These are phyloP conservation scores for Macaria liturata DNA, from an alignment of 2,888 invertebrate genomes.

Conservation along the genomic window DNA sequence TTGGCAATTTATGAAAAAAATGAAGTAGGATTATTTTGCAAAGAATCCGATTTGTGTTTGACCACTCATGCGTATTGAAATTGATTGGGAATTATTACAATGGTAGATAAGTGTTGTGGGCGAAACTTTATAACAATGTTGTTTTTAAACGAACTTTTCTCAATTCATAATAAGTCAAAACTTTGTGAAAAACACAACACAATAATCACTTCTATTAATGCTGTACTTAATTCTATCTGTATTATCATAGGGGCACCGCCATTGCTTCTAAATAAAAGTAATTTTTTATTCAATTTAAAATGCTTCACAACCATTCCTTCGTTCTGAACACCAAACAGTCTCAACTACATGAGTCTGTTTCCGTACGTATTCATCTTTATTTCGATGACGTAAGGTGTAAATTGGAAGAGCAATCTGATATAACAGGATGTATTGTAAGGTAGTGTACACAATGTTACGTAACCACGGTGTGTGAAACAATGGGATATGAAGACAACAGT, in stretches of 20 bases:
- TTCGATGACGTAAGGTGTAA: conserved; percentile 1
- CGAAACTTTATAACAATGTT: too few relatives aligned
- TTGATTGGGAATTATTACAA: too few relatives aligned
- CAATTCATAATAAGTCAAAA: too few relatives aligned
- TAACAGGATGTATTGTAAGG: conserved; percentile 25
- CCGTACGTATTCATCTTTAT: conserved; percentile 4
- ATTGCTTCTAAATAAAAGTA: conserved; percentile 12
- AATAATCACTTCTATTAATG: too few relatives aligned
- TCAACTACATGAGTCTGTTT: neutral
- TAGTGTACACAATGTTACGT: conserved; percentile 26
- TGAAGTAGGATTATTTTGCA: conserved; percentile 1
- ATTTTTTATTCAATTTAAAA: conserved; percentile 9
- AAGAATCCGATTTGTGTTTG: conserved; percentile 3
- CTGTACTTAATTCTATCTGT: conserved; percentile 14
- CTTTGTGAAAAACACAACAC: too few relatives aligned
- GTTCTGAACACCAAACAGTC: neutral
- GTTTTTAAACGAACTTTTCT: too few relatives aligned
- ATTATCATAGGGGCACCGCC: conserved; percentile 22
- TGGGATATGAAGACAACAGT: conserved; percentile 29
- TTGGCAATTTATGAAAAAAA: conserved; percentile 19
- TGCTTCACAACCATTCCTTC: conserved; percentile 2
- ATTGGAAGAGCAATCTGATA: conserved; percentile 10
- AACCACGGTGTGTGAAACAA: conserved; percentile 31
- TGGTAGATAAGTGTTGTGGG: too few relatives aligned
- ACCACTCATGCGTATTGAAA: conserved; percentile 1